Conservation (phyloP, 30 jellyfish, hydroid and myxozoan genomes). For the Cassiopea andromeda region DNA sequence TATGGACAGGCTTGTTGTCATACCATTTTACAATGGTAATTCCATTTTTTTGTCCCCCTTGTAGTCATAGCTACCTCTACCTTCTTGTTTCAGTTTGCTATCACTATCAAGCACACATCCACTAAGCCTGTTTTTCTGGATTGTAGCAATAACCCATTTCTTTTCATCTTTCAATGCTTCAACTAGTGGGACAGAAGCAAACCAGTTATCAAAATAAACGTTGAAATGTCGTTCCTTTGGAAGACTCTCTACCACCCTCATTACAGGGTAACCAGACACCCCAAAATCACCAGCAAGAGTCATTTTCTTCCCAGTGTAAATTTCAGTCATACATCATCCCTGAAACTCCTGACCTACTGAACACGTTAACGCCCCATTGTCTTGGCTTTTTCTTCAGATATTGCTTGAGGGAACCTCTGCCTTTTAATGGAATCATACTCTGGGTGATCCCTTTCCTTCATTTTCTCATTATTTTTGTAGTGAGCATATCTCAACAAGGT, state of each 20-base stretch:
- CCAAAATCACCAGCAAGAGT: constrained; percentile 33
- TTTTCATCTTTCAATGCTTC: constrained; percentile 38
- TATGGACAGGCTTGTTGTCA: constrained; percentile 79
- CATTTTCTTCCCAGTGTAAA: constrained; percentile 22
- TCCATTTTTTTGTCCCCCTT: constrained; percentile 48
- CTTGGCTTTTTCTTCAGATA: constrained; percentile 14
- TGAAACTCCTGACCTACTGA: constrained; percentile 29
- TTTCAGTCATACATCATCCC: constrained; percentile 40
- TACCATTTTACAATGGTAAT: constrained; percentile 64
- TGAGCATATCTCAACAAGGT: too few species aligned
- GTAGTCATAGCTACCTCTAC: constrained; percentile 65
- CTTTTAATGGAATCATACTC: constrained; percentile 6
- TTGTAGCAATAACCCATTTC: constrained; percentile 56
- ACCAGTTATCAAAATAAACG: constrained; percentile 53
- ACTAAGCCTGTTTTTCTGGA: constrained; percentile 46
- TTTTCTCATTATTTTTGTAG: too few species aligned
- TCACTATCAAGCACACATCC: constrained; percentile 49
- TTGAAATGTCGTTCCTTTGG: constrained; percentile 13
- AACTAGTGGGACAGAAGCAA: constrained; percentile 34
- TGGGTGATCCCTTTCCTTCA: too few species aligned
- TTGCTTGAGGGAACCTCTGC: constrained; percentile 14
- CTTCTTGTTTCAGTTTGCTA: constrained; percentile 40
- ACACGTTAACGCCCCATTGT: constrained; percentile 9
- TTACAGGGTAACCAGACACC: constrained; percentile 17
- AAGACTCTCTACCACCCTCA: constrained; percentile 11